Base-by-base conservation (phyloP, 1,140 invertebrate species). In the Aphidius gifuensis region DNA sequence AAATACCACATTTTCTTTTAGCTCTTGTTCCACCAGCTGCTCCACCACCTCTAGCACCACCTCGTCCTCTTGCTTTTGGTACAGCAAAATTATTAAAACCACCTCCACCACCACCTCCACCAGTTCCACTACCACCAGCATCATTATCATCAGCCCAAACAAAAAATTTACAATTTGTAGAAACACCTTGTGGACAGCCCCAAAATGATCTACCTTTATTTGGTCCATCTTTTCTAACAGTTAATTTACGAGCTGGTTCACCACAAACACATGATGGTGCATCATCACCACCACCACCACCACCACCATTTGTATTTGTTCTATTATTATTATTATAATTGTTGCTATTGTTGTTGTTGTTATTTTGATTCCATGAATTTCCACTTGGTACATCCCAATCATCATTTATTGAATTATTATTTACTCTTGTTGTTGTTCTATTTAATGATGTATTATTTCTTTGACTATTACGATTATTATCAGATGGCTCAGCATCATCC, bases 161-260 rank as follows among this genome's bases (percentile, higher is more conserved):
- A 70, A 97, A 97, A 78, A 95, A 97, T 9, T 85, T 87, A 75
- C 94, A 97, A 6, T 84, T 73, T 16, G 76, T 74, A 9, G 70
- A 83, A 21, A 82, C 76, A 6, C 86, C 84, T 75, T 93, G 91
- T 0, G 87, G 72, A 71, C 95, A 97, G 1, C 78, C 80, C 72
- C 89, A 93, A 82, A 96, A 97, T 50, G 82, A 78, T 49, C 91
- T 80, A 0, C 94, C 94, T 75, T 90, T 91, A 74, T 96, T 97
- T 4, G 89, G 86, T 2, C 90, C 91, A 62, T 93, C 89, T 76
- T 94, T 94, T 7, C 85, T 83, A 1, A 95, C 92, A 40, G 87
- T 90, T 61, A 90, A 71, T 69, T 76, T 75, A 68, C 74, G 77
- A 4, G 84, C 84, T n/a, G 74, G 72, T 69, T 79, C 57, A 47